These are phyloP conservation scores for Idaea straminata DNA, from an alignment of 2,888 invertebrate species.

Conservation along the genomic window DNA sequence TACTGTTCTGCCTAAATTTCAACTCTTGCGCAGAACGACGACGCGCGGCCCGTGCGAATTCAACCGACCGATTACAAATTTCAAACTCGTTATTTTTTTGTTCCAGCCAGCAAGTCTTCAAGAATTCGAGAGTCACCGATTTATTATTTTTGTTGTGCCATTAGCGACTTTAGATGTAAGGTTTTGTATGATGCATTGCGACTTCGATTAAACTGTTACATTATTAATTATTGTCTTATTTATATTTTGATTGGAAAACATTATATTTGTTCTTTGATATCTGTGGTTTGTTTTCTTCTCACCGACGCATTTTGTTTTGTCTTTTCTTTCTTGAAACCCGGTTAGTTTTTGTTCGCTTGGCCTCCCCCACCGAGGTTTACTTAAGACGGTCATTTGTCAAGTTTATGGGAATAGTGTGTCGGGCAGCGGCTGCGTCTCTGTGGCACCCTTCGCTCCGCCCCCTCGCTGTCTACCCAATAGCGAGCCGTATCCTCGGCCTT, in stretches of 20 bases:
- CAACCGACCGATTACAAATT: constrained; percentile 50
- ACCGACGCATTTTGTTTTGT: constrained; percentile 6
- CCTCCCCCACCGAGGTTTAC: background rate
- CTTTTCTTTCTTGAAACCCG: constrained; percentile 3
- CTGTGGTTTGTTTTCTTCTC: constrained; percentile 6
- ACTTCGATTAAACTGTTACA: constrained; percentile 18
- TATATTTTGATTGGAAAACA: background rate
- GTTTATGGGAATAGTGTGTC: constrained; percentile 4
- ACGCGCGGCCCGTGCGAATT: constrained; percentile 43
- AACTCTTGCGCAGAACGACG: constrained; percentile 43
- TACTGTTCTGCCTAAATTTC: constrained; percentile 46
- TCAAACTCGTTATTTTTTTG: constrained; percentile 43
- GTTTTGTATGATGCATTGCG: constrained; percentile 25
- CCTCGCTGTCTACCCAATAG: constrained; percentile 45
- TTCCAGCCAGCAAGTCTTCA: constrained; percentile 40
- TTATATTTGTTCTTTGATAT: constrained; percentile 7
- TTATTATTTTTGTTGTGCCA: constrained; percentile 28
- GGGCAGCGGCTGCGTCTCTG: constrained; percentile 35
- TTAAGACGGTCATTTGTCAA: background rate
- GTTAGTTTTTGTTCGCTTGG: background rate
- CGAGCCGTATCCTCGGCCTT: constrained; percentile 37
- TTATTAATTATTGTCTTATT: background rate
- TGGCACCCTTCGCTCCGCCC: constrained; percentile 46
- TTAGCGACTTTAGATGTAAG: constrained; percentile 38
- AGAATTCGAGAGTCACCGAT: constrained; percentile 22